A percentile compares a stretch with the other conserved stretches of the same genome.
These are phyloP conservation scores for Cerceris ruficornis DNA, from an alignment of 2,888 invertebrate species.

Conservation along the genomic window DNA sequence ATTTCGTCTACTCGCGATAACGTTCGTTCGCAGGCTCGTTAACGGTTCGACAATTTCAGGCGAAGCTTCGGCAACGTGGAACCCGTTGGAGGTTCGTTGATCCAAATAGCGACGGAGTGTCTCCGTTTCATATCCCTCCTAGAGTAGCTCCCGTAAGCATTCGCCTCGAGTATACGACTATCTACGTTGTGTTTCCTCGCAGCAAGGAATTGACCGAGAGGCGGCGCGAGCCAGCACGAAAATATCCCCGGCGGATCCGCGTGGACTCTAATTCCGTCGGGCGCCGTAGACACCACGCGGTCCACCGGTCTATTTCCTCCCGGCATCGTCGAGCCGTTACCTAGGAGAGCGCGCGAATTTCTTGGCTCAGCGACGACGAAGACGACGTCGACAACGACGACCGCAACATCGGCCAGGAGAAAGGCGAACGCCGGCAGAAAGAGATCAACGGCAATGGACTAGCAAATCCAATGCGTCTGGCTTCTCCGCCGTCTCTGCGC, in stretches of 20 bases:
- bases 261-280: conserved; percentile 79
- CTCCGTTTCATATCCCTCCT: conserved; percentile 40
- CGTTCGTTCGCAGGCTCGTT: neutral
- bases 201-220: conserved; percentile 47
- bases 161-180: neutral
- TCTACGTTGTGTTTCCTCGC: conserved; percentile 27
- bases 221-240: conserved; percentile 38
- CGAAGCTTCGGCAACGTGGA: no score
- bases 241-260: conserved; percentile 71
- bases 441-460: conserved; percentile 45
- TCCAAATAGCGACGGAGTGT: conserved; percentile 41
- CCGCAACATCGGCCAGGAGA: conserved; percentile 21
- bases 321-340: conserved; percentile 59
- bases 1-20: neutral
- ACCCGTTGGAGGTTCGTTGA: conserved; percentile 35
- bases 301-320: conserved; percentile 75
- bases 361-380: conserved; percentile 51
- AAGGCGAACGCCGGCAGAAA: conserved; percentile 29
- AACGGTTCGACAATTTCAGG: no score
- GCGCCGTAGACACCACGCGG: conserved; percentile 80
- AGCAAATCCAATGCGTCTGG: conserved; percentile 59
- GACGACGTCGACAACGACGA: conserved; percentile 29
- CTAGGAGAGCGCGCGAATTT: conserved; percentile 61
- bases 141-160: neutral
- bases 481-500: conserved; percentile 26